Percentiles rank a stretch among this genome's conserved stretches.
phyloP scores from a whole-genome alignment of 2,888 invertebrate genomes.

The Archips crataeganus region DNA sequence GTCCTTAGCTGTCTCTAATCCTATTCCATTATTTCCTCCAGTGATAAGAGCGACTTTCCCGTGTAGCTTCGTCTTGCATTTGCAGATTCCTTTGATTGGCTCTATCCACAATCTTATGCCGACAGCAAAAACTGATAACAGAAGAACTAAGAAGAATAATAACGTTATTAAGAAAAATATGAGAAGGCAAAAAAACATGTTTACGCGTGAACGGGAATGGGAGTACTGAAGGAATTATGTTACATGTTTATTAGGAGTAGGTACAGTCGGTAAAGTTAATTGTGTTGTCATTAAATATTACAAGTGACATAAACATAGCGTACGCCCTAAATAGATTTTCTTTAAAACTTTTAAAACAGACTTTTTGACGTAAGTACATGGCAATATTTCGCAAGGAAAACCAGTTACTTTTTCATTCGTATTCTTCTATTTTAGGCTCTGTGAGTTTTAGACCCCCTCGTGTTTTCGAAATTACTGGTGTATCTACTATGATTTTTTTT shows the following conservation, averaged over 20 bases:
- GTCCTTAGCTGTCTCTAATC: slow-evolving; percentile 90
- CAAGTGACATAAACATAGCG: background rate
- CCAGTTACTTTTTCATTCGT: too few relatives aligned
- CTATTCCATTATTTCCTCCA: slow-evolving; percentile 94
- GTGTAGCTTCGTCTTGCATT: slow-evolving; percentile 59
- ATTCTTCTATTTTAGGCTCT: too few relatives aligned
- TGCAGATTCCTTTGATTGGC: slow-evolving; percentile 60
- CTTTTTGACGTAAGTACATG: too few relatives aligned
- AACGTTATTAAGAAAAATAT: slow-evolving; percentile 32
- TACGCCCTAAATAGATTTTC: too few relatives aligned
- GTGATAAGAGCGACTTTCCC: slow-evolving; percentile 90
- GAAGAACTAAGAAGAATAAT: slow-evolving; percentile 29
- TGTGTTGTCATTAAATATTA: background rate
- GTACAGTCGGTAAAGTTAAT: slow-evolving; percentile 16
- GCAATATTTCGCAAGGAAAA: too few relatives aligned
- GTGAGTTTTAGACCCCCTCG: too few relatives aligned
- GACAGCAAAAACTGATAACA: slow-evolving; percentile 43
- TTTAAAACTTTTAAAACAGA: too few relatives aligned
- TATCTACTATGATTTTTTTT: too few relatives aligned
- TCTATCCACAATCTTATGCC: slow-evolving; percentile 51
- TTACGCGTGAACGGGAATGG: slow-evolving; percentile 4
- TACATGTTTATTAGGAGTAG: background rate
- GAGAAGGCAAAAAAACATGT: slow-evolving; percentile 33
- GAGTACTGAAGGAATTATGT: slow-evolving; percentile 1
- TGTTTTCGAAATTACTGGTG: too few relatives aligned